Base-by-base conservation (phyloP, 2,113 vertebrate genomes). In the Scolopax mira region DNA sequence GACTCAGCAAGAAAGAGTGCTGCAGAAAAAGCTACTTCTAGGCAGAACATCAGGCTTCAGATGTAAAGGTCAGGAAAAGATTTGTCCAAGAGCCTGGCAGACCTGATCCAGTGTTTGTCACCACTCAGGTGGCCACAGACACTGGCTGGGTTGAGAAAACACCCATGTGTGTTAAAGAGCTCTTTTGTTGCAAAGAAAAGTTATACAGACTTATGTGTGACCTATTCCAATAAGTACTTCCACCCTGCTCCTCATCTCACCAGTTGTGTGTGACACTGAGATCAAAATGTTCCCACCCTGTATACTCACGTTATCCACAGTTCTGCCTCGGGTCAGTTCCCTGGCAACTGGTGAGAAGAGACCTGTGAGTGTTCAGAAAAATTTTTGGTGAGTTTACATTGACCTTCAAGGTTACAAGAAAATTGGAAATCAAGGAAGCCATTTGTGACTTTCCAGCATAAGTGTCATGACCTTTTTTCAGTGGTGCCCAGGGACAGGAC, bases 351-450 rank as follows among this genome's bases (percentile, higher is more conserved):
- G 6, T 25, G 30, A 74, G 15, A 28, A 64, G 35, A 74, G 21
- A 78, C 6, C 22, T n/a, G 9, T 49, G 16, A 11, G 16, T 41
- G 18, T 49, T 48, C 17, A 17, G 5, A 55, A 85, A 67, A 67
- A 22, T 1, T 52, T 91, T 12, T 49, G 24, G 8, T 28, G 33
- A 52, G 33, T 35, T 71, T 64, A 46, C 17, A 10, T 18, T 5
- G 5, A 66, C 10, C 8, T 74, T 78, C 21, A 54, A 37, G 31
- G 12, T 84, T 48, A 44, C 27, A 58, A 82, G 28, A n/a, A 66
- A 87, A 73, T 1, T n/a, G 71, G 25, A 51, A 48, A 65, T 18
- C 21, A 37, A 52, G 1, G 3, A 35, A 79, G 1, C 2, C 0
- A 3, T 39, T 31, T 49, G 13, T 72, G 19, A 10, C 64, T 86